Base-by-base conservation (phyloP, 1,140 invertebrate genomes). In the Oscheius sp. region DNA sequence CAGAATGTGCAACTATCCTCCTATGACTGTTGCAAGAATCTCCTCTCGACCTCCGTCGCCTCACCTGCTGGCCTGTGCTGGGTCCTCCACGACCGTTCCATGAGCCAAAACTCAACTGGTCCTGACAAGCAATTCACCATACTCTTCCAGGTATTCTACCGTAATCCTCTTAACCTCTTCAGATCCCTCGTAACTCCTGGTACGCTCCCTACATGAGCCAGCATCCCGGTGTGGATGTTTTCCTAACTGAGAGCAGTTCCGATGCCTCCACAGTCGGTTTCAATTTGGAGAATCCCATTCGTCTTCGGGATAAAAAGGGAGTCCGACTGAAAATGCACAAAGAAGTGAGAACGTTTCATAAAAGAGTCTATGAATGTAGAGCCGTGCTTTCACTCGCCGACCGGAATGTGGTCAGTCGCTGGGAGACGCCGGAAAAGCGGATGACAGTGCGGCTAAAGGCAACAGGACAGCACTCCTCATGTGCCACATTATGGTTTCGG, bases 141-240 rank as follows among this genome's bases (percentile, higher is more conserved):
- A 28, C 69, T 66, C 42, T 75, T 75, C 61, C 73, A 75, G 36
- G 73, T 75, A 31, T 1, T 34, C 0, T 7, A 38, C 26, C 35
- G 18, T 13, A 26, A 13, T 36, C 13, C 0, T 32, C 7, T 32
- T 0, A 42, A 32, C 1, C 35, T 26, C 61, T 63, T 63, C 10
- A 77, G 68, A 73, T 77, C 38, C 62, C 75, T n/a, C 29, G 68
- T 32, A 77, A 77, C 71, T 77, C 75, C 1, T 77, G 75, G 73
- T 73, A 62, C 32, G 58, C 72, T 38, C 52, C 61, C 32, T 65
- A 52, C 26, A 34, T 77, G 29, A 61, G 46, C 23, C 34, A 20
- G 3, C 75, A 77, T 61, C 75, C 75, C 2, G 75, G 75, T 1
- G 49, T 77, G 4, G 71, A 74, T n/a, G 62, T 77, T n/a, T 77